Conservation (phyloP, 2,888 invertebrate species). For the Mythimna pallens region DNA sequence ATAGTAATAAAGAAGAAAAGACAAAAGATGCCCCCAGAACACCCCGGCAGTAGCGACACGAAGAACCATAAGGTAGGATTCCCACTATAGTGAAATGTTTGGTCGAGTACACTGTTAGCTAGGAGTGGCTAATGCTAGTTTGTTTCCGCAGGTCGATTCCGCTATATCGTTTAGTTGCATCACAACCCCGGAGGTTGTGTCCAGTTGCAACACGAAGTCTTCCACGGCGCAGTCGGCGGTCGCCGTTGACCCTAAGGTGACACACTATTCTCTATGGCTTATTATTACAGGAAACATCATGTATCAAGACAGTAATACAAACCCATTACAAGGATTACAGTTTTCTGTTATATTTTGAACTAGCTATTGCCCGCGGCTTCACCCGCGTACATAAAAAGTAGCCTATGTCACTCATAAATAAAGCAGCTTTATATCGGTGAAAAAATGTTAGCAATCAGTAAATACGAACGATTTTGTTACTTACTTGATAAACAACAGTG, state of each 20-base stretch:
- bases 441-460: too few relatives aligned
- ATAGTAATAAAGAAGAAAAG: conserved; percentile 68
- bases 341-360: background rate
- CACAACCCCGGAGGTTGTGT: conserved; percentile 88
- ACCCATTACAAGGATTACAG: background rate
- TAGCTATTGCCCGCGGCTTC: too few relatives aligned
- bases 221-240: conserved; percentile 78
- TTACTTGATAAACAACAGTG: background rate
- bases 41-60: conserved; percentile 66
- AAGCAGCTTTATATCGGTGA: too few relatives aligned
- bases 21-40: conserved; percentile 65
- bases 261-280: conserved; percentile 13
- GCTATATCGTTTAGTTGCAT: conserved; percentile 89
- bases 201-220: conserved; percentile 85
- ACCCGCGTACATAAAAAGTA: too few relatives aligned
- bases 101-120: conserved; percentile 33
- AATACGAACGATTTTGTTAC: conserved; percentile 66
- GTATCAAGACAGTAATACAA: background rate
- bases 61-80: conserved; percentile 81
- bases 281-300: background rate
- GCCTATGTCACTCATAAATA: too few relatives aligned
- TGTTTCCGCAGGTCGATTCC: conserved; percentile 85
- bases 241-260: conserved; percentile 85
- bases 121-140: conserved; percentile 55
- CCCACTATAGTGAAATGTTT: conserved; percentile 55